Base-by-base conservation (phyloP, 2,113 vertebrate species). In the Microcebus jonahi region DNA sequence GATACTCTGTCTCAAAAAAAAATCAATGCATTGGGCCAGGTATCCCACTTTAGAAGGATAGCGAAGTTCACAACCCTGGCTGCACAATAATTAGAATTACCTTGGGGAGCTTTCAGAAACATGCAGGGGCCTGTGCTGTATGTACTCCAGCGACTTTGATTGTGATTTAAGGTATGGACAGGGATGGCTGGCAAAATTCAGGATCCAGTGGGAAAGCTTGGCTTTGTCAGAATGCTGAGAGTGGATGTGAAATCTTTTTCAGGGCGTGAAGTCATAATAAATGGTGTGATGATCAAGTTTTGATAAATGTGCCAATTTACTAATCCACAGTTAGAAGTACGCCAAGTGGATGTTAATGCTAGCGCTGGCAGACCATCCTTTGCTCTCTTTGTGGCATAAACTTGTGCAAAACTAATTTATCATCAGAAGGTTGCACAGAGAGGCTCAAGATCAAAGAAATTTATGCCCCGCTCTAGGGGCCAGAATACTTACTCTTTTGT, bases 241-340 rank as follows among this genome's bases (percentile, higher is more conserved):
- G 36, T 55, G n/a, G 65, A 20, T 95, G 21, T 73, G 59, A 93
- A 92, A 73, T 91, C 25, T 45, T 80, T 61, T 59, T 48, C 50
- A 53, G 4, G 31, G 21, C 6, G 8, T 75, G 31, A 68, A 88
- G 42, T 97, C 27, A 11, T 90, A 76, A 88, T 85, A 70, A 93
- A 90, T 45, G 90, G 17, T 39, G 65, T 90, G 71, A 93, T 34
- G 79, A 73, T 88, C 75, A 96, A 68, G 61, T 87, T 85, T 79
- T 85, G 67, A 68, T 68, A 65, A 36, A 13, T 94, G 85, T 97
- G 94, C 87, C 97, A 96, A 12, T 76, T 96, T 80, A 57, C 61
- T 96, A 77, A 91, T 97, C 97, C 85, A 68, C 70, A 53, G 0
- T 81, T 85, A 96, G 93, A 75, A 73, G 31, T 61, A 36, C 0